phyloP scores from a whole-genome alignment of 2,888 invertebrate genomes.

The Gisinianus flammeolus region DNA sequence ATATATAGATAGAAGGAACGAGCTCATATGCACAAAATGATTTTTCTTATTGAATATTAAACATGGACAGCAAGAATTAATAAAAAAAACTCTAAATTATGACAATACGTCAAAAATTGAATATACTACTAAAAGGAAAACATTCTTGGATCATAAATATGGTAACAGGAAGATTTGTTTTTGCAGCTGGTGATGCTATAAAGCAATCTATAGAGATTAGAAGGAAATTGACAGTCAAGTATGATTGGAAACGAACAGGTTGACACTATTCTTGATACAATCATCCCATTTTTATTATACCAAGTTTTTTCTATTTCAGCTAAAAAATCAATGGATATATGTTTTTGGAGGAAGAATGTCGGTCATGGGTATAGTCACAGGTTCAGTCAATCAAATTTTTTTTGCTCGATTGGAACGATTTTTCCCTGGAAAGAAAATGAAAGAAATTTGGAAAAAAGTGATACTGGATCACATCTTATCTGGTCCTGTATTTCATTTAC shows the following conservation, averaged over 20 bases:
- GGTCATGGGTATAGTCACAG: background rate
- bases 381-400: background rate
- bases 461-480: conserved; percentile 2
- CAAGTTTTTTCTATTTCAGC: too few species aligned
- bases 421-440: background rate
- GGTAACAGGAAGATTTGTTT: background rate
- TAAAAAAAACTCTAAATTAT: too few species aligned
- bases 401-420: background rate
- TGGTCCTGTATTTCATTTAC: background rate
- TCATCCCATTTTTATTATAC: too few species aligned
- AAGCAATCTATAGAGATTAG: background rate
- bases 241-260: background rate
- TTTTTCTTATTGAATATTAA: too few species aligned
- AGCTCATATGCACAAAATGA: too few species aligned
- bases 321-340: too few species aligned
- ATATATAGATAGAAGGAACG: too few species aligned
- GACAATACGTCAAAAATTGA: too few species aligned
- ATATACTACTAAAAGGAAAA: too few species aligned
- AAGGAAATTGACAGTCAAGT: background rate
- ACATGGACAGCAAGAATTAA: too few species aligned
- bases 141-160: background rate
- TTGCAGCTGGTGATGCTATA: background rate
- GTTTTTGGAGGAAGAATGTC: conserved; percentile 12
- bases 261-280: too few species aligned
- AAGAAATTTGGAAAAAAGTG: conserved; percentile 5